Percentiles rank a stretch among this genome's conserved stretches.
Evolutionary conservation across 1,140 invertebrate genomes (phyloP).

Genomic region (Portunus trituberculatus): DNA sequence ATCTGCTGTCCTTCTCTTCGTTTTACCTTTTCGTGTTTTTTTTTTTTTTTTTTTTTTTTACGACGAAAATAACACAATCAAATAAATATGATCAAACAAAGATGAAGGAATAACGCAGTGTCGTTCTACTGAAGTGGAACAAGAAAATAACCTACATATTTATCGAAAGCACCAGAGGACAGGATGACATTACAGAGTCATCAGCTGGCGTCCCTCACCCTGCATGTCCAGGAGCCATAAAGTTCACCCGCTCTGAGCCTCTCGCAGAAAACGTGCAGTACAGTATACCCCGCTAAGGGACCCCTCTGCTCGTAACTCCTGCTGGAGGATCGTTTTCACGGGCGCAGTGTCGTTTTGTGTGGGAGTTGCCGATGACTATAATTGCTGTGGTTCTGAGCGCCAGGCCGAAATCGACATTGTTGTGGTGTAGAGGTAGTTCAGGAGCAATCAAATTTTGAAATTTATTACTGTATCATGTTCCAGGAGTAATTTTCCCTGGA

Average conservation of each 20-base stretch:
- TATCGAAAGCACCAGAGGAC: not conserved
- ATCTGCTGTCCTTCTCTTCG: not conserved
- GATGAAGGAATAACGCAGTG: not conserved
- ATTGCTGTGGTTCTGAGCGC: not conserved
- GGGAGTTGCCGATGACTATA: not conserved
- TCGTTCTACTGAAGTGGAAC: not conserved
- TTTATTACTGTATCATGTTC: not conserved
- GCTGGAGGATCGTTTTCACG: not conserved
- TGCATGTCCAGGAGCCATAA: constrained; percentile 28
- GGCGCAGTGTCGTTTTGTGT: not conserved
- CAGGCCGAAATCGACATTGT: not conserved
- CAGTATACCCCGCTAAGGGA: not conserved
- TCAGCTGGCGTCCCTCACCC: not conserved
- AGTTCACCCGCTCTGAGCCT: not conserved
- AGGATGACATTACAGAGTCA: not conserved
- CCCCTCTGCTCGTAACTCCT: constrained; percentile 26
- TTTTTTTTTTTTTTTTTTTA: not conserved
- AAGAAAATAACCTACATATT: not conserved
- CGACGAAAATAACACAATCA: not conserved
- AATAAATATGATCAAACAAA: not conserved
- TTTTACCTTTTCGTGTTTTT: not conserved
- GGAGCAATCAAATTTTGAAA: not conserved
- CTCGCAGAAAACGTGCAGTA: constrained; percentile 35
- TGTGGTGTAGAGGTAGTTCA: not conserved
- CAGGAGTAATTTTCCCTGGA: not conserved